A percentile compares a stretch with the other conserved stretches of the same genome.
These are phyloP conservation scores for Xenops minutus DNA, from an alignment of 2,797 vertebrate genomes.

Conservation along the genomic window DNA sequence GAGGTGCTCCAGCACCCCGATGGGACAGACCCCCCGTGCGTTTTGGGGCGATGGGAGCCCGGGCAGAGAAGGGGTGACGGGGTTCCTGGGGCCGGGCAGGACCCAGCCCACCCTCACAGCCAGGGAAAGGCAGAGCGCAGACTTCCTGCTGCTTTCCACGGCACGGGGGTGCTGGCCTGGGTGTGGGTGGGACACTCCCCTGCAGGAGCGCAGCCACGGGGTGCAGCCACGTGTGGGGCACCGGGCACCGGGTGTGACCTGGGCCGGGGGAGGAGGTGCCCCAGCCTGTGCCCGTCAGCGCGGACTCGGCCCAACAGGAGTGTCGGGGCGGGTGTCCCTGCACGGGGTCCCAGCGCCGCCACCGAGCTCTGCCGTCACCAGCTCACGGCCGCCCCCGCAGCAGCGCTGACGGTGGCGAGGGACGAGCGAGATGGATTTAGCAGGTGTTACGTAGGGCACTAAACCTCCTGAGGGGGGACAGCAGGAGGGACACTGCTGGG, in stretches of 20 bases:
- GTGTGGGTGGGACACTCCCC: background rate
- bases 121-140: background rate
- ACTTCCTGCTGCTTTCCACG: background rate
- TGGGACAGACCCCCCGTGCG: background rate
- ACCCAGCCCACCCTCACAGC: rapidly evolving
- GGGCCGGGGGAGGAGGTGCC: background rate
- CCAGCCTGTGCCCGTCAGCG: background rate
- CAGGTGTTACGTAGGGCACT: background rate
- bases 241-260: background rate
- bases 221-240: background rate
- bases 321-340: too few species aligned
- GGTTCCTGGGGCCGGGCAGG: too few species aligned
- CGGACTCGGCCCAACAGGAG: rapidly evolving
- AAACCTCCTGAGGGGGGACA: background rate
- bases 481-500: background rate
- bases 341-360: rapidly evolving
- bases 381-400: too few species aligned
- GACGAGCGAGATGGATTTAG: background rate
- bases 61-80: too few species aligned
- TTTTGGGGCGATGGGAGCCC: background rate
- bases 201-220: rapidly evolving
- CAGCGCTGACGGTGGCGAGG: background rate
- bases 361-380: background rate
- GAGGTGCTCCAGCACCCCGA: rapidly evolving
- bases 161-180: too few species aligned